Evolutionary conservation across 1,140 invertebrate genomes (phyloP).

Genomic region (Lanistes nyassanus): DNA sequence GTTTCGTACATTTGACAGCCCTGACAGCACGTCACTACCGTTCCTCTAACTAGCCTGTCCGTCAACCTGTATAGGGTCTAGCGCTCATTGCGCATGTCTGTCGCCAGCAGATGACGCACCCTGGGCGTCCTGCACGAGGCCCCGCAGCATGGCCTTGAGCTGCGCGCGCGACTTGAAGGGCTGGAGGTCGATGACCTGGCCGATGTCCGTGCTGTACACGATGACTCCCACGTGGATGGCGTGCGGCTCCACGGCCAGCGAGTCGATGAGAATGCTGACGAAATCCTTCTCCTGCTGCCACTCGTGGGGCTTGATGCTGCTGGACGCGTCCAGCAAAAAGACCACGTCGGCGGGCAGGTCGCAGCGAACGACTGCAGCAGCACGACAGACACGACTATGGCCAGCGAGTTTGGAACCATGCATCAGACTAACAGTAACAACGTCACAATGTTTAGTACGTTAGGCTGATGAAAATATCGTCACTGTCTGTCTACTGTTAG

Average conservation of each 20-base stretch:
- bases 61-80: too few relatives aligned
- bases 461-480: background rate
- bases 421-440: too few relatives aligned
- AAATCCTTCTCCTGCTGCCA: constrained; percentile 52
- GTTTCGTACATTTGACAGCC: too few relatives aligned
- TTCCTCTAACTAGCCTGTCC: too few relatives aligned
- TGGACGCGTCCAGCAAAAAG: constrained; percentile 52
- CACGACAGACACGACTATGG: too few relatives aligned
- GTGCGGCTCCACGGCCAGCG: constrained; percentile 43
- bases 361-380: constrained; percentile 33
- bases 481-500: background rate
- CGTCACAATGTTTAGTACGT: too few relatives aligned
- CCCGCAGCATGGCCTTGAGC: constrained; percentile 21
- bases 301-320: constrained; percentile 49
- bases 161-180: constrained; percentile 27
- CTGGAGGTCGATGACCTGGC: constrained; percentile 34
- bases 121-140: constrained; percentile 18
- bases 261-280: constrained; percentile 48
- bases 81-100: too few relatives aligned
- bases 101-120: too few relatives aligned
- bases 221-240: constrained; percentile 53
- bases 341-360: constrained; percentile 52
- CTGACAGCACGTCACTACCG: too few relatives aligned
- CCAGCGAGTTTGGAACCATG: too few relatives aligned
- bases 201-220: constrained; percentile 55